phyloP scores from a whole-genome alignment of 1,140 invertebrate genomes.

The Prorops nasuta region DNA sequence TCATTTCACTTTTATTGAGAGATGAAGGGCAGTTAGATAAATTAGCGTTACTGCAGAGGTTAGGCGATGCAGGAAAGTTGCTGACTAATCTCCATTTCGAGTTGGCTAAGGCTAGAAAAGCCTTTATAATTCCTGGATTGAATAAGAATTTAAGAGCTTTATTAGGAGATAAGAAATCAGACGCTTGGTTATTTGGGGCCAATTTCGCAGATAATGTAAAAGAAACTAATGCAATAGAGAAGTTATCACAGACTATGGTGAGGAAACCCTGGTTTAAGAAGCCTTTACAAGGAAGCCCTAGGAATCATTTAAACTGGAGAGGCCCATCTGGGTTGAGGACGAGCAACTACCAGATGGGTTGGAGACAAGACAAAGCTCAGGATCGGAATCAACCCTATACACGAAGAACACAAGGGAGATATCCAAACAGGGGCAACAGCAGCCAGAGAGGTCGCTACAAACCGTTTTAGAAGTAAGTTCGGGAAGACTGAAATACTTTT shows the following conservation, averaged over 20 bases:
- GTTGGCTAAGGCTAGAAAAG: slow-evolving; percentile 13
- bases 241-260: slow-evolving; percentile 16
- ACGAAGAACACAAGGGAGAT: too few species aligned
- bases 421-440: too few species aligned
- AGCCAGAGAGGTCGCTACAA: too few species aligned
- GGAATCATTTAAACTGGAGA: slow-evolving; percentile 13
- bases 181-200: slow-evolving; percentile 20
- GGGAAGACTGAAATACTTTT: too few species aligned
- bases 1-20: slow-evolving; percentile 2
- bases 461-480: too few species aligned
- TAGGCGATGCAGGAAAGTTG: slow-evolving; percentile 18
- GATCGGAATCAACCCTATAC: too few species aligned
- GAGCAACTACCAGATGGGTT: too few species aligned
- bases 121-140: slow-evolving; percentile 19
- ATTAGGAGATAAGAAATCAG: slow-evolving; percentile 15
- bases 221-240: slow-evolving; percentile 15
- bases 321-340: too few species aligned
- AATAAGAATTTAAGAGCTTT: slow-evolving; percentile 10
- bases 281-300: not conserved
- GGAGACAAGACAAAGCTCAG: too few species aligned
- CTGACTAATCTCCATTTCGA: slow-evolving; percentile 6
- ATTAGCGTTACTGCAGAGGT: slow-evolving; percentile 10
- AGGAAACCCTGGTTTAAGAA: not conserved
- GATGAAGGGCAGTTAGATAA: slow-evolving; percentile 18
- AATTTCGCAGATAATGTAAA: slow-evolving; percentile 21